These are phyloP conservation scores for Heloderma charlesbogerti DNA, from an alignment of 2,113 vertebrate genomes.

Conservation along the genomic window DNA sequence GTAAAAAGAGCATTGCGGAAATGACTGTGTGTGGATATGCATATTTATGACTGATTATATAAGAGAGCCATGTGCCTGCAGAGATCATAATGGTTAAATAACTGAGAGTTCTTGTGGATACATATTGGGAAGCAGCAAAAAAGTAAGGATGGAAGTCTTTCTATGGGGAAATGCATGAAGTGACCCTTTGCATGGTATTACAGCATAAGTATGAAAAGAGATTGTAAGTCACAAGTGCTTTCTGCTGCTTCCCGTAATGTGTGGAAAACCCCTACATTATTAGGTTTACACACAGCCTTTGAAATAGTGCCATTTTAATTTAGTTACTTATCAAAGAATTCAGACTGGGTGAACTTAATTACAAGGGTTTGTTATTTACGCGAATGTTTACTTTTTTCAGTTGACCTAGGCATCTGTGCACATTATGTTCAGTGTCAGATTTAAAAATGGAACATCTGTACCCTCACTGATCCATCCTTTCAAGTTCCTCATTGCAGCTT, in stretches of 20 bases:
- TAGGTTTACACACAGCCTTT: conserved; percentile 58
- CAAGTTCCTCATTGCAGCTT: neutral
- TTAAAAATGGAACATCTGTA: neutral
- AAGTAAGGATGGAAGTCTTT: neutral
- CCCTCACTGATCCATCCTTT: conserved; percentile 43
- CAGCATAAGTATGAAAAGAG: neutral
- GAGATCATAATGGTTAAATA: conserved; percentile 47
- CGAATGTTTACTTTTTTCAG: conserved; percentile 22
- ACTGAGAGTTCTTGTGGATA: conserved; percentile 35
- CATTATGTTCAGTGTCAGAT: conserved; percentile 44
- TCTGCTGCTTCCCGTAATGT: neutral
- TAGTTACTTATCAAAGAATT: conserved; percentile 44
- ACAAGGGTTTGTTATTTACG: conserved; percentile 34
- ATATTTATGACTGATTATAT: conserved; percentile 33
- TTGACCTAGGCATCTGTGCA: conserved; percentile 23
- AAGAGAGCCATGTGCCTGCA: conserved; percentile 66
- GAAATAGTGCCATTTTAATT: conserved; percentile 43
- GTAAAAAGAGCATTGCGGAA: conserved; percentile 64
- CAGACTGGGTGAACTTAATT: conserved; percentile 34
- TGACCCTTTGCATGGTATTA: conserved; percentile 24
- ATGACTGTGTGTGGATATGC: conserved; percentile 60
- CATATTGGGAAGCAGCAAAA: neutral
- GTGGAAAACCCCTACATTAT: neutral
- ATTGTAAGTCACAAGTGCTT: neutral
- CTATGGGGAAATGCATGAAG: neutral